Percentiles rank a stretch among this genome's conserved stretches.
These are phyloP conservation scores for Notodonta dromedarius DNA, from an alignment of 2,888 invertebrate genomes.

Conservation along the genomic window DNA sequence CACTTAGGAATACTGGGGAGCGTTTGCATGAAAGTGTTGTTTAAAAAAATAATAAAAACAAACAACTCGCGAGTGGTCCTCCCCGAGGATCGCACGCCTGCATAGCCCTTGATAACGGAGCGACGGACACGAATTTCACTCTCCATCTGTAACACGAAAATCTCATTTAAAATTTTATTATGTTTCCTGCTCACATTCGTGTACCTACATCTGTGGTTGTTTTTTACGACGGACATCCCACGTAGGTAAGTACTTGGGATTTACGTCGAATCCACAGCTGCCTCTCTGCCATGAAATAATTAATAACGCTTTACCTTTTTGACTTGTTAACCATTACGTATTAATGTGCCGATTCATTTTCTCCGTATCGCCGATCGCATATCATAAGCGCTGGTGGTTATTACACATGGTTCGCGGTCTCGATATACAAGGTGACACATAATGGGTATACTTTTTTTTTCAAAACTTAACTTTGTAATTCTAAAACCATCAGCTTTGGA, in stretches of 20 bases:
- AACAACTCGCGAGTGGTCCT: background rate
- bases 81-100: constrained; percentile 5
- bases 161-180: constrained; percentile 7
- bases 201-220: background rate
- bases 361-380: background rate
- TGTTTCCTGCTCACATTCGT: background rate
- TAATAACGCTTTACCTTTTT: too few species aligned
- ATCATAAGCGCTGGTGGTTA: too few species aligned
- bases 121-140: constrained; percentile 2
- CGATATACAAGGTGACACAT: too few species aligned
- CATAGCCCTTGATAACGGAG: constrained; percentile 8
- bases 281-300: too few species aligned
- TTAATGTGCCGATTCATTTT: background rate
- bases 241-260: too few species aligned
- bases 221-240: background rate
- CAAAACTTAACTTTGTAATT: too few species aligned
- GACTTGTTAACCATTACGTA: too few species aligned
- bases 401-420: too few species aligned
- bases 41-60: constrained; percentile 7
- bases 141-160: constrained; percentile 5
- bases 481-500: too few species aligned
- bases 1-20: background rate
- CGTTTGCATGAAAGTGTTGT: constrained; percentile 5
- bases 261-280: too few species aligned
- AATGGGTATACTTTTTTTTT: too few species aligned